Evolutionary conservation across 2,888 invertebrate genomes (phyloP), one percentile per base, ranked within the genome.

Genomic region (Branchellion lobata): DNA sequence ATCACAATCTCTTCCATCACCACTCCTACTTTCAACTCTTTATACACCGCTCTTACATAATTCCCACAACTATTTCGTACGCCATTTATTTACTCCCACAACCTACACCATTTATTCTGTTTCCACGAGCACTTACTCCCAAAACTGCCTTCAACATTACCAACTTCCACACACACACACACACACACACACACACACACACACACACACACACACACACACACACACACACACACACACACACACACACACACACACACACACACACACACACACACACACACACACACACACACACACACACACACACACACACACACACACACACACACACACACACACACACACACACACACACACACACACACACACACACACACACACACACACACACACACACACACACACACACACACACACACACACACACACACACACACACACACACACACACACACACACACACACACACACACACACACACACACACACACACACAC

Each of bases 381-480:
- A 69, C 34, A 69, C 69, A 69, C 34, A 69, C 69, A 69, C 69
- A 69, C 69, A 69, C 34, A 69, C 69, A 69, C 34, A 69, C 34
- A 69, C 69, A 69, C 69, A 69, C 69, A 69, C 18, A 69, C 73
- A 73, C 34, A 73, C 36, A 47, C 73, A 73, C 27, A 73, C 73
- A 40, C 34, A 47, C 40, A 40, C 14, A 73, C 73, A 73, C 27
- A 40, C 73, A 73, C 27, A 36, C 51, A 73, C 34, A 69, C 69
- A 73, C 47, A 40, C n/a, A 73, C 34, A 47, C 36, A 73, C 31
- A 40, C 73, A 40, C 47, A 73, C 73, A 73, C 47, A 73, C 73
- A 73, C 27, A 47, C 73, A 73, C 27, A 47, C 36, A 40, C 36
- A 40, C 73, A 73, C 34, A 73, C 73, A 73, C 27, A 47, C 36